Evolutionary conservation across 1,140 invertebrate genomes (phyloP), one percentile per base, ranked within the genome.

Genomic region (Monochamus saltuarius): DNA sequence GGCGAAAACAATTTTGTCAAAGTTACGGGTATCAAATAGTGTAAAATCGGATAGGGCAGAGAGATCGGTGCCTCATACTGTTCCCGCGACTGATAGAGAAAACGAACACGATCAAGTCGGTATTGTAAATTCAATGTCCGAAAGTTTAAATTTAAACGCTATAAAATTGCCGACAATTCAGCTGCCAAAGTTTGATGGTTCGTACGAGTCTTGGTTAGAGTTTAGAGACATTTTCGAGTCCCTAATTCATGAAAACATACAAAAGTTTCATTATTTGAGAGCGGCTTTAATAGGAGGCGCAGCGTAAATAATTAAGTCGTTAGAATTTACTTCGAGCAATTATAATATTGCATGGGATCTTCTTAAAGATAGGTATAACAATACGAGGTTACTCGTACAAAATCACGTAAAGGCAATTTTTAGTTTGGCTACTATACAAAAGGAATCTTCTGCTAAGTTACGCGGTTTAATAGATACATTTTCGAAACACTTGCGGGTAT

Each of bases 171-270:
- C 71, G 8, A 51, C 37, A 36, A 61, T 72, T 39, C 14, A 61
- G 16, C 56, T 69, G 39, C 65, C 62, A 35, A 55, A 62, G 34
- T 73, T 73, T 55, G 59, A 63, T 38, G 71, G 71, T 1, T 50
- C 56, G 42, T 70, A 61, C 38, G 56, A 65, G 37, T 39, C 66
- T 17, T 74, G 68, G 72, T 17, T 67, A 13, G 55, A 65, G 22
- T 74, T 73, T 56, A 59, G 61, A 36, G 68, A 72, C 55, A 70
- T 63, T 10, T 74, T 70, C 52, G 17, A 51, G 22, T 39, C 36
- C 11, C 36, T 53, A 9, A 53, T 39, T 59, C 69, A 35, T 16
- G 65, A 8, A 70, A 66, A 68, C 17, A 46, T 46, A 11, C 7
- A 19, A 46, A 19, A 70, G 34, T 63, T 67, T 38, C 65, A 69